These are phyloP conservation scores for Notiomystis cincta DNA, from an alignment of 2,113 vertebrate genomes.

Conservation along the genomic window DNA sequence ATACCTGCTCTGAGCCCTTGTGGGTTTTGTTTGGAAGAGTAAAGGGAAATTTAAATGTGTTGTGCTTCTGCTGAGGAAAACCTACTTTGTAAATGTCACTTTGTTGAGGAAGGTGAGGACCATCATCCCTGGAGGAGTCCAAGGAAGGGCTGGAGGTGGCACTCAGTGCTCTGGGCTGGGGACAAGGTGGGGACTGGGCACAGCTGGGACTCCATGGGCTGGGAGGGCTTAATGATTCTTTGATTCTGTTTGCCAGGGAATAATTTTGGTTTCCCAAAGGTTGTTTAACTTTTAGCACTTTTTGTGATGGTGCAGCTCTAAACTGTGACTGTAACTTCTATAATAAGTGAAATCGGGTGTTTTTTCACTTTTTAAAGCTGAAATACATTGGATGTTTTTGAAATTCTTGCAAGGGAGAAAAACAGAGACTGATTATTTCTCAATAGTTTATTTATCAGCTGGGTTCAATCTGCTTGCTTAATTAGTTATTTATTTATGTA, in stretches of 20 bases:
- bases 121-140: not conserved
- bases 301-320: not conserved
- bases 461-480: fast-evolving
- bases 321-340: not conserved
- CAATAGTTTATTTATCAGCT: not conserved
- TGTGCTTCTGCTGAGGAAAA: not conserved
- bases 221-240: not conserved
- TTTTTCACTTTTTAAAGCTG: not conserved
- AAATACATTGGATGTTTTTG: not conserved
- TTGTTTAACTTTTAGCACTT: not conserved
- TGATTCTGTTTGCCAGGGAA: not conserved
- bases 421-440: not conserved
- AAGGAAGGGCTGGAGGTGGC: not conserved
- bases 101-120: too few species aligned
- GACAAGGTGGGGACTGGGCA: fast-evolving
- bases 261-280: not conserved
- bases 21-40: not conserved
- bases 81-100: not conserved
- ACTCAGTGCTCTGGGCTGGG: not conserved
- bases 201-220: fast-evolving
- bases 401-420: not conserved
- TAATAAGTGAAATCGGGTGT: not conserved
- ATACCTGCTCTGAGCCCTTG: not conserved
- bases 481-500: not conserved
- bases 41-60: not conserved